phyloP scores from a whole-genome alignment of 2,797 vertebrate genomes.

The Muscicapa striata region DNA sequence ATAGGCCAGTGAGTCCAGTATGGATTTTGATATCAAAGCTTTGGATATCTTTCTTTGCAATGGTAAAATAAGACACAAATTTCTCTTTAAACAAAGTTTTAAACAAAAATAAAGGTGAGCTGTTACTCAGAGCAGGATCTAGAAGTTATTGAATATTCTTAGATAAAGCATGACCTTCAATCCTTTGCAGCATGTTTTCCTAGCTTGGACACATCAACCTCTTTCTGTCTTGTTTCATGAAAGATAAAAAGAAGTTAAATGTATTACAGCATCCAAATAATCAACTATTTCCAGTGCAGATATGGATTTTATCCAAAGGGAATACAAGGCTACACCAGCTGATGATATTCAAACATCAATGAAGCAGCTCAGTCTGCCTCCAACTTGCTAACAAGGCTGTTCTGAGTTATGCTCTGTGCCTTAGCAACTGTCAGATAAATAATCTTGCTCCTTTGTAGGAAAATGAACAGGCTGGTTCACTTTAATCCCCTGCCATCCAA shows the following conservation, averaged over 20 bases:
- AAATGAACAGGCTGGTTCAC: conserved; percentile 14
- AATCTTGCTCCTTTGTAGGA: not conserved
- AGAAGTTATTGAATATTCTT: not conserved
- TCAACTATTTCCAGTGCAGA: not conserved
- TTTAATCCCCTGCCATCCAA: not conserved
- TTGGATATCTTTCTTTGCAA: not conserved
- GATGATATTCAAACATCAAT: not conserved
- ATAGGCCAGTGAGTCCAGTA: not conserved
- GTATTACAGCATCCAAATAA: not conserved
- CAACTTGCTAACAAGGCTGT: conserved; percentile 25
- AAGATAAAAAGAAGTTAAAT: not conserved
- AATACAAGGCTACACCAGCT: not conserved
- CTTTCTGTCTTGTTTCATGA: not conserved
- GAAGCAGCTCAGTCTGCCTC: not conserved
- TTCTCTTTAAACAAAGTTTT: not conserved
- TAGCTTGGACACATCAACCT: not conserved
- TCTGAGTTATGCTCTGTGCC: not conserved
- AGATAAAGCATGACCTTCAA: not conserved
- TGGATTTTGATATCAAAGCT: not conserved
- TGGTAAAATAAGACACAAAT: not conserved
- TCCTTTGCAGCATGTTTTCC: not conserved
- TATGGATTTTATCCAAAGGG: conserved; percentile 1
- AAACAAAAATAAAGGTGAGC: not conserved
- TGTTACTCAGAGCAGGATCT: not conserved
- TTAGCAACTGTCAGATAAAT: conserved; percentile 28